Evolutionary conservation across 1,140 invertebrate species (phyloP).

Genomic region (Euura lappo): DNA sequence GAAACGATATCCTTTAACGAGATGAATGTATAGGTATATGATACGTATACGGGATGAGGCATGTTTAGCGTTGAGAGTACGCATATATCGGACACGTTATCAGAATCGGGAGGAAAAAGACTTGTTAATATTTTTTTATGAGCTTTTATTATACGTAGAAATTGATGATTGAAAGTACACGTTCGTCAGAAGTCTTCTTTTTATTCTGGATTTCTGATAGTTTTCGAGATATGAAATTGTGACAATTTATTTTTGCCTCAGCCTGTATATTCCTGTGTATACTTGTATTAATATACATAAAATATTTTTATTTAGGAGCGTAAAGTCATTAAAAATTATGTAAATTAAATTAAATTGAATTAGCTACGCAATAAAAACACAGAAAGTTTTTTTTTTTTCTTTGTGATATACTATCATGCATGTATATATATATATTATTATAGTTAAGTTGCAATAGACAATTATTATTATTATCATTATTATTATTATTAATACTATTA

Average conservation of each 20-base stretch:
- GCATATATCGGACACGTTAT: too few relatives aligned
- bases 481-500: neutral
- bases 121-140: too few relatives aligned
- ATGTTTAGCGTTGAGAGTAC: too few relatives aligned
- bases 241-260: too few relatives aligned
- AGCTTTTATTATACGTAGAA: too few relatives aligned
- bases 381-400: constrained; percentile 39
- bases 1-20: constrained; percentile 38
- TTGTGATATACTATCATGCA: constrained; percentile 42
- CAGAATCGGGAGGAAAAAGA: too few relatives aligned
- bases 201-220: too few relatives aligned
- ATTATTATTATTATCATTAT: constrained; percentile 28
- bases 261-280: too few relatives aligned
- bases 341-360: neutral
- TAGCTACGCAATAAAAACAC: constrained; percentile 16
- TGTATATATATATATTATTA: constrained; percentile 25
- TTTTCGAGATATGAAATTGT: too few relatives aligned
- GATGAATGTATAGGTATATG: constrained; percentile 28
- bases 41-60: neutral
- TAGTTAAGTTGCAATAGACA: constrained; percentile 30
- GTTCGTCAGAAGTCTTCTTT: too few relatives aligned
- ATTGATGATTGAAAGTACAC: too few relatives aligned
- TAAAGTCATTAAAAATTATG: constrained; percentile 44
- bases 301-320: constrained; percentile 42
- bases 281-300: neutral